Evolutionary conservation across 2,113 vertebrate genomes (phyloP).

Genomic region (Chinchilla lanigera): DNA sequence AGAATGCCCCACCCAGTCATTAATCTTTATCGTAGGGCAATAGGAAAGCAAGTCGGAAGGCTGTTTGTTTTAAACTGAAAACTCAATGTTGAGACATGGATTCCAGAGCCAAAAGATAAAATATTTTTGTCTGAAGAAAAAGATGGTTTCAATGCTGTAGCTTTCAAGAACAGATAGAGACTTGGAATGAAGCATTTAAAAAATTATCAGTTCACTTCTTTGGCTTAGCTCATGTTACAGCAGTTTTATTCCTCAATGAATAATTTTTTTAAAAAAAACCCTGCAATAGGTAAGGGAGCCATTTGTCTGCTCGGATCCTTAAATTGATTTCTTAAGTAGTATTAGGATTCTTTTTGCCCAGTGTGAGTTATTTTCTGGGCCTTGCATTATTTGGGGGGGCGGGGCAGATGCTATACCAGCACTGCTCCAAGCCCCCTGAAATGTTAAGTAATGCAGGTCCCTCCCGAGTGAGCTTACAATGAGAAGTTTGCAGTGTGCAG

Average conservation of each 20-base stretch:
- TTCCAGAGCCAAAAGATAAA: slow-evolving; percentile 37
- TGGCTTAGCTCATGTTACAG: neutral
- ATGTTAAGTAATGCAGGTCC: slow-evolving; percentile 65
- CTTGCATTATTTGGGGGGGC: neutral
- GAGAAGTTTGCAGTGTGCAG: slow-evolving; percentile 68
- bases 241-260: slow-evolving; percentile 4
- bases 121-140: slow-evolving; percentile 44
- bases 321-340: neutral
- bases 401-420: neutral
- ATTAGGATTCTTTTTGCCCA: neutral
- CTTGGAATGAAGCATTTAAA: slow-evolving; percentile 43
- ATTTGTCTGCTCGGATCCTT: slow-evolving; percentile 5
- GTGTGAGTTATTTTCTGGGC: neutral
- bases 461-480: slow-evolving; percentile 51
- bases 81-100: slow-evolving; percentile 26
- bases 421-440: neutral
- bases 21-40: neutral
- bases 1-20: slow-evolving; percentile 74
- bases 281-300: neutral
- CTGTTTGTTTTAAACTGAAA: slow-evolving; percentile 60
- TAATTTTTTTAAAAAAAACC: neutral
- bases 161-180: slow-evolving; percentile 8
- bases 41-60: neutral
- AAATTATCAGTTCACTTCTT: slow-evolving; percentile 39
- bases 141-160: neutral